phyloP scores from a whole-genome alignment of 2,797 vertebrate species.

The Staurois parvus region DNA sequence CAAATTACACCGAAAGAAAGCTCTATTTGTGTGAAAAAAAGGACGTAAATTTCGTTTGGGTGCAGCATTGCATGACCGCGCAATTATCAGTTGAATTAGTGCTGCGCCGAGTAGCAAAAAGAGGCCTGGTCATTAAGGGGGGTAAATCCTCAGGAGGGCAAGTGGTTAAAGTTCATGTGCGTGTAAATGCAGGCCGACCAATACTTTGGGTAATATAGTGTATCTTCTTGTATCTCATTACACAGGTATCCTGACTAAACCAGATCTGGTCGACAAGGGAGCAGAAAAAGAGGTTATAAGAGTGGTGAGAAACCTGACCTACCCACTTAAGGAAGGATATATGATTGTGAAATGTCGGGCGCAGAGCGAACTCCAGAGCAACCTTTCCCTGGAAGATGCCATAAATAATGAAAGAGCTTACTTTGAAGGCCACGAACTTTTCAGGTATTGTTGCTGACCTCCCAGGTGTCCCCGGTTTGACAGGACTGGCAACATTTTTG shows the following conservation, averaged over 20 bases:
- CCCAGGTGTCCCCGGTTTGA: background rate
- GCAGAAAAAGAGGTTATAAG: constrained; percentile 79
- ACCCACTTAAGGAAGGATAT: constrained; percentile 87
- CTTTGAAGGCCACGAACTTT: constrained; percentile 78
- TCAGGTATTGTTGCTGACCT: constrained; percentile 71
- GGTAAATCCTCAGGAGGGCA: too few species aligned
- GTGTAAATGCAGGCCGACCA: too few species aligned
- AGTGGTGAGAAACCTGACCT: constrained; percentile 78
- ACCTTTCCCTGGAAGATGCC: constrained; percentile 76
- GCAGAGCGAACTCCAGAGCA: constrained; percentile 85
- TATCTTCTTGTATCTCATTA: background rate
- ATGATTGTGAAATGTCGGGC: constrained; percentile 89
- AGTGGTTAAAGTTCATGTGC: too few species aligned
- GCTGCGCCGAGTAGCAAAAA: too few species aligned
- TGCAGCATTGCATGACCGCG: too few species aligned
- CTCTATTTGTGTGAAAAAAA: too few species aligned
- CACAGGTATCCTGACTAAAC: constrained; percentile 90
- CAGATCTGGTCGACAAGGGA: constrained; percentile 88
- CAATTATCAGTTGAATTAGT: too few species aligned
- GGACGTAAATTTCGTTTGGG: too few species aligned
- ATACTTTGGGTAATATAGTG: too few species aligned
- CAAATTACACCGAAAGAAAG: too few species aligned
- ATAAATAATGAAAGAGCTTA: constrained; percentile 80
- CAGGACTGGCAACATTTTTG: too few species aligned
- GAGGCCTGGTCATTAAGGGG: too few species aligned